Base-by-base conservation (phyloP, 1,140 invertebrate genomes). In the Meloidogyne exigua region DNA sequence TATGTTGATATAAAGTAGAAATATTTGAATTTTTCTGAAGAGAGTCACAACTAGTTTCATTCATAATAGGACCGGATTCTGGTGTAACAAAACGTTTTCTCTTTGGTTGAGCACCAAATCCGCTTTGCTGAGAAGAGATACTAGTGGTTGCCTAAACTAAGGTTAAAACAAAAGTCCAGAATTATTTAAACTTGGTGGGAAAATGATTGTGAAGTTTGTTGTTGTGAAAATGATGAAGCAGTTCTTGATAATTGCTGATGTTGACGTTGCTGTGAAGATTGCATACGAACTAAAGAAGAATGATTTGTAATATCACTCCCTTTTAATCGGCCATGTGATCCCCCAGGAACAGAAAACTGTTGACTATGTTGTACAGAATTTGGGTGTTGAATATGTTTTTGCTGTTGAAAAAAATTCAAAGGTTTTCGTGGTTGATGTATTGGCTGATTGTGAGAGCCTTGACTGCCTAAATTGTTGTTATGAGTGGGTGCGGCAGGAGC, bases 401-500 rank as follows among this genome's bases (percentile, higher is more conserved):
- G 67, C 15, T 39, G 67, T 11, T 42, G 25, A 68, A 28, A 68
- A 12, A 28, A 18, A 68, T 39, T 39, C 39, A 39, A 68, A 39
- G 32, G 67, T n/a, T 68, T 39, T 68, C 39, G 11, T 12, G 32
- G 23, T 57, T 57, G 49, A 57, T 57, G 49, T n/a, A 57, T 57
- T 21, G 49, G 49, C 18, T 57, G n/a, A n/a, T n/a, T n/a, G n/a
- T n/a, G 49, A 9, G 49, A n/a, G 49, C 49, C 49, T 49, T 49
- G 44, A 49, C 44, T 49, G 5, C 49, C 13, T 9, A 18, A 18
- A 21, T 12, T 68, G 66, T 13, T 68, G 21, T 68, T 68, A 36
- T 73, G 72, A 12, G 65, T 73, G 39, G 72, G 72, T 28, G 72
- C 72, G 13, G 72, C 72, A 57, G 72, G 72, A 26, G 72, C 72